These are phyloP conservation scores for Choloepus hoffmanni DNA, from an alignment of 2,113 vertebrate genomes.

Conservation along the genomic window DNA sequence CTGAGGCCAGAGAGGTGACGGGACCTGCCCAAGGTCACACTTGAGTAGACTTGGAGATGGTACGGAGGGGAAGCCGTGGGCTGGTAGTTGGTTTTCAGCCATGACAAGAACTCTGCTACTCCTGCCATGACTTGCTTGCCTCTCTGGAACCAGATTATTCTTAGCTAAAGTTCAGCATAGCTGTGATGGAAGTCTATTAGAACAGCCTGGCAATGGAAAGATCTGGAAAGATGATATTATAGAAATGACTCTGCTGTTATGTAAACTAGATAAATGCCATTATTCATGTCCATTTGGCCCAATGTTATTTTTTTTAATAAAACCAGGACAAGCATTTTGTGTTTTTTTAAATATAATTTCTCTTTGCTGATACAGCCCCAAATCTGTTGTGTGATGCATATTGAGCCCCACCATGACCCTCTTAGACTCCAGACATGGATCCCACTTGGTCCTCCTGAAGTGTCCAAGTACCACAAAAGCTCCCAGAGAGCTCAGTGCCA, in stretches of 20 bases:
- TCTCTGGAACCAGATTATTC: background rate
- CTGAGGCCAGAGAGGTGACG: background rate
- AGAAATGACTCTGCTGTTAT: background rate
- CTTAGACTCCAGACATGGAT: background rate
- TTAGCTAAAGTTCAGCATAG: background rate
- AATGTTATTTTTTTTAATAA: background rate
- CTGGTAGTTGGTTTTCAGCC: background rate
- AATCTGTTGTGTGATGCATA: background rate
- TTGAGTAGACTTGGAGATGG: background rate
- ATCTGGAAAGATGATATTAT: background rate
- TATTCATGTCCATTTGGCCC: background rate
- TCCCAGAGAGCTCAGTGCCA: background rate
- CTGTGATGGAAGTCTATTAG: background rate
- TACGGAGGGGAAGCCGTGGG: background rate
- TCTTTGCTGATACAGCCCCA: background rate
- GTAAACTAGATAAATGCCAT: background rate
- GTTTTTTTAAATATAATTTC: background rate
- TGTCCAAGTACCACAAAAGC: background rate
- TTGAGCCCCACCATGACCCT: background rate
- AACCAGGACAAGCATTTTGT: background rate
- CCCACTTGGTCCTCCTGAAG: background rate
- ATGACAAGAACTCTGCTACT: background rate
- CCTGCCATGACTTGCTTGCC: background rate
- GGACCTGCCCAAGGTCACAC: background rate
- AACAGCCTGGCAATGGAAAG: background rate